Evolutionary conservation across 2,888 invertebrate genomes (phyloP).

Genomic region (Plagiodera versicolora): DNA sequence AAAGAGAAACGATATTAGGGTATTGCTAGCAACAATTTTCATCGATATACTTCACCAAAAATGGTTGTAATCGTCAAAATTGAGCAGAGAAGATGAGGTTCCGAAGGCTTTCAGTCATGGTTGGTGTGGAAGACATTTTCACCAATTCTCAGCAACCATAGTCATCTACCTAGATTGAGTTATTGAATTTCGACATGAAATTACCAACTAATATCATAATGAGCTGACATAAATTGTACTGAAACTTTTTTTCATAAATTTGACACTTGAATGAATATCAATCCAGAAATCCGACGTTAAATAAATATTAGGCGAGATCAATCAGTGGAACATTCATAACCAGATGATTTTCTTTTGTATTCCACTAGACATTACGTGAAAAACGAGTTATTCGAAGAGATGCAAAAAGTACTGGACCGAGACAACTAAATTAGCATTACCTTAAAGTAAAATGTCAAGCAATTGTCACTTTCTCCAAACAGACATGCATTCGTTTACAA

Average conservation of each 20-base stretch:
- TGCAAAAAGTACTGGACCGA: not conserved
- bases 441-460: not conserved
- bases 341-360: too few relatives aligned
- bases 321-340: too few relatives aligned
- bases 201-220: not conserved
- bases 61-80: not conserved
- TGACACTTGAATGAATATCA: not conserved
- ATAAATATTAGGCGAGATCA: too few relatives aligned
- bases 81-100: not conserved
- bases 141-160: not conserved
- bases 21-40: too few relatives aligned
- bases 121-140: not conserved
- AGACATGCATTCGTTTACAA: slow-evolving; percentile 1
- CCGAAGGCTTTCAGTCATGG: not conserved
- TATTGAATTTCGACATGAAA: too few relatives aligned
- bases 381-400: not conserved
- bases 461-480: not conserved
- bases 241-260: not conserved
- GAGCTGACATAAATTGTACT: not conserved
- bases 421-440: not conserved
- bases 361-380: too few relatives aligned
- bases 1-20: too few relatives aligned
- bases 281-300: not conserved
- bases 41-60: not conserved
- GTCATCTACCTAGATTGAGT: too few relatives aligned